Percentiles rank a stretch among this genome's conserved stretches.
Conservation (phyloP, 2,797 vertebrate genomes). For the Saxicola maurus region DNA sequence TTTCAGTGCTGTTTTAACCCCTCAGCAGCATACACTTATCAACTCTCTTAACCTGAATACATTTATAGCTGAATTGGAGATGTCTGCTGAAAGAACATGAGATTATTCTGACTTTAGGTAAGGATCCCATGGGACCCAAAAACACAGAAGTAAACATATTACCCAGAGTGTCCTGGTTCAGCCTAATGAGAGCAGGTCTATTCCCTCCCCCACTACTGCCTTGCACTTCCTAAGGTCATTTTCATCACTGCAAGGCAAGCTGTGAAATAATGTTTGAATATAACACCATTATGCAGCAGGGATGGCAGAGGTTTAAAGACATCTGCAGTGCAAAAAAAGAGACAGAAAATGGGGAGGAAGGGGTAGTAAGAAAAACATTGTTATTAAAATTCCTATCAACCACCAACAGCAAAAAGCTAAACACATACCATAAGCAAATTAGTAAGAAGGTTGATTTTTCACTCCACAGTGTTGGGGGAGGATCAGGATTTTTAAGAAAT, state of each 20-base stretch:
- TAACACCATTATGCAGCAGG: neutral
- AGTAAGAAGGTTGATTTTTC: neutral
- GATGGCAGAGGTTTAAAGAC: neutral
- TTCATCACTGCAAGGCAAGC: neutral
- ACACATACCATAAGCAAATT: neutral
- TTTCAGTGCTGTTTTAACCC: neutral
- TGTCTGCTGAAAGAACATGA: neutral
- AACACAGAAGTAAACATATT: neutral
- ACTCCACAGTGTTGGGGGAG: neutral
- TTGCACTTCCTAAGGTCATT: neutral
- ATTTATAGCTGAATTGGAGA: neutral
- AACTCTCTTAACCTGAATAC: neutral
- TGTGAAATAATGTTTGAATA: neutral
- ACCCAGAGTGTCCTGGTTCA: neutral
- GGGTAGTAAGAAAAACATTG: neutral
- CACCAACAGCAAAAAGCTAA: neutral
- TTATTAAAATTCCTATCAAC: neutral
- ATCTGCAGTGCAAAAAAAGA: neutral
- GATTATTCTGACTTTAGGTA: neutral
- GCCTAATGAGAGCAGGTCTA: neutral
- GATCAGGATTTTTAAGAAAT: neutral
- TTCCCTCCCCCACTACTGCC: neutral
- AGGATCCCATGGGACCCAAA: neutral
- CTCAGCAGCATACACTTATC: neutral
- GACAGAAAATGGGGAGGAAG: neutral